Evolutionary conservation across 2,888 invertebrate genomes (phyloP), one percentile per base, ranked within the genome.

Genomic region (Prenolepis imparis): DNA sequence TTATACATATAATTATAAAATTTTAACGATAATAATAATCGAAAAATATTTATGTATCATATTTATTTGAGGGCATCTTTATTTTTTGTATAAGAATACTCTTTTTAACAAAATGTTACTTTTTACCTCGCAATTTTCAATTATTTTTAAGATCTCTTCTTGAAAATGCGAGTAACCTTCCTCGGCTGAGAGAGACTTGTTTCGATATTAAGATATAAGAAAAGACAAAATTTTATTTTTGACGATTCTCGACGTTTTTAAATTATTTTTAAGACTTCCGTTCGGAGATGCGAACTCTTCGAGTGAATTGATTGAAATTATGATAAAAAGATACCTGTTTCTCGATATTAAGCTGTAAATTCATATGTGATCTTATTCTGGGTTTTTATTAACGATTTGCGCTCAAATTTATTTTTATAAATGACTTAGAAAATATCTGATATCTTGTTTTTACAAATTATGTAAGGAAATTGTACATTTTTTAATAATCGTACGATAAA

Each of bases 401-500:
- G 70, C 78, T 80, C 59, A 80, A 80, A 18, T 61, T 80, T 61
- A 80, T 80, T 80, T 80, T 80, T 80, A 61, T 80, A 80, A 80
- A 61, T 8, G 12, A 59, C 21, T 70, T 78, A 61, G 72, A 8
- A n/a, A 70, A 78, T n/a, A 57, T 36, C 32, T 28, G 68, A 70
- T 59, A 32, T 21, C 28, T 78, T 68, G 75, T n/a, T 81, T 80
- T 75, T 75, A 48, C 1, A 64, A 77, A 77, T 77, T 73, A 78
- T 64, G 28, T 77, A 77, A 82, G 77, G 63, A 55, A 77, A 77
- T 64, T 41, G 64, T 82, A 64, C 48, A 41, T 72, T 72, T 52
- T n/a, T 8, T 44, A 59, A 59, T 80, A 80, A 72, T 80, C 44
- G 15, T 72, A 80, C 18, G 44, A 5, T 21, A 28, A 36, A 36